Percentiles rank a stretch among this genome's conserved stretches.
phyloP scores from a whole-genome alignment of 2,113 vertebrate species.

The Clinocottus analis region DNA sequence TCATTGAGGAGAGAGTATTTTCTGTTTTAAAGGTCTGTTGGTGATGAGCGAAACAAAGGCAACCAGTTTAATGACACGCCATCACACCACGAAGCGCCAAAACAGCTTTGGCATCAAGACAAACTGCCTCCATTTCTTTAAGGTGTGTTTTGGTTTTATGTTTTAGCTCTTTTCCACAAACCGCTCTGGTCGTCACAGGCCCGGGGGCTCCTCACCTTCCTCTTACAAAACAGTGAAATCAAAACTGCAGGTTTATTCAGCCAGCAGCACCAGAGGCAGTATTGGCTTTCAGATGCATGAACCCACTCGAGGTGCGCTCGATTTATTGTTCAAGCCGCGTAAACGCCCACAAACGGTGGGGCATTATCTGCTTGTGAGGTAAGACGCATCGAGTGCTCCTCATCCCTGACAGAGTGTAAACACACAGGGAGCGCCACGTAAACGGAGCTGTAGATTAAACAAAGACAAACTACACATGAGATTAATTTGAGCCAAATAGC shows the following conservation, averaged over 20 bases:
- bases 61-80: not conserved
- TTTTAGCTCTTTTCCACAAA: not conserved
- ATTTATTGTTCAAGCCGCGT: conserved; percentile 12
- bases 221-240: conserved; percentile 29
- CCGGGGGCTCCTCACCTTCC: conserved; percentile 22
- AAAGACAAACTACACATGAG: not conserved
- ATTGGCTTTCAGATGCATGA: conserved; percentile 34
- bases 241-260: conserved; percentile 37
- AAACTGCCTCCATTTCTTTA: not conserved
- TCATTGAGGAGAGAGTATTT: not conserved
- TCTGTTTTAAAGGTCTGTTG: not conserved
- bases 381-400: conserved; percentile 22
- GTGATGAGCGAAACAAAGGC: not conserved
- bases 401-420: conserved; percentile 11
- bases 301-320: conserved; percentile 15
- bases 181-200: not conserved
- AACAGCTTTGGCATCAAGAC: not conserved
- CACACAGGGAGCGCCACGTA: not conserved
- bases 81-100: not conserved
- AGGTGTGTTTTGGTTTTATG: not conserved
- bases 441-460: conserved; percentile 41
- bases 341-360: not conserved
- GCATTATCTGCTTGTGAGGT: not conserved
- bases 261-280: conserved; percentile 7
- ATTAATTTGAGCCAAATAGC: not conserved